Conservation (phyloP, 2,888 invertebrate species). For the Spisula subtruncata region DNA sequence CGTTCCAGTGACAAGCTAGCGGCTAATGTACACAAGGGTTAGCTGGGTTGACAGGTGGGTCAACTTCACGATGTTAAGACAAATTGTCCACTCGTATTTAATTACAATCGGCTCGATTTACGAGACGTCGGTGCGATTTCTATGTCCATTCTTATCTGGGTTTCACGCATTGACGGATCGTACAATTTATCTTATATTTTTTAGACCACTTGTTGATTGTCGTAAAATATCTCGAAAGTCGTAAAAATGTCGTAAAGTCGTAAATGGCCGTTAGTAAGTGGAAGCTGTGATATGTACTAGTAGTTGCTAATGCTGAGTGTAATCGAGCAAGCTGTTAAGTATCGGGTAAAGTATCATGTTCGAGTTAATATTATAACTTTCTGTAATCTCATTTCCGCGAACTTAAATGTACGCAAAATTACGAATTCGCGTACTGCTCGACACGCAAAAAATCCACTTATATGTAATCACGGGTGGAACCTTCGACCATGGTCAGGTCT, state of each 20-base stretch:
- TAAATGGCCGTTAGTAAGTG: not conserved
- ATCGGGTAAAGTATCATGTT: no score
- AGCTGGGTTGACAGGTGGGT: slow-evolving; percentile 7
- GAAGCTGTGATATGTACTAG: not conserved
- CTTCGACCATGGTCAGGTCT: no score
- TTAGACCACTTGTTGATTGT: not conserved
- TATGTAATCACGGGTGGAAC: no score
- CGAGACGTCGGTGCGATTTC: slow-evolving; percentile 48
- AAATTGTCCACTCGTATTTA: slow-evolving; percentile 55
- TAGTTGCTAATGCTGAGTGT: not conserved
- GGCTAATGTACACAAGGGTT: not conserved
- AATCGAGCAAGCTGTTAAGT: no score
- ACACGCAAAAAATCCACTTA: no score
- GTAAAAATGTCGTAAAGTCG: not conserved
- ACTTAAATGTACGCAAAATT: no score
- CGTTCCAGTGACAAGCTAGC: not conserved
- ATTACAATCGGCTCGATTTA: slow-evolving; percentile 49
- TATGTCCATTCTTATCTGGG: slow-evolving; percentile 40
- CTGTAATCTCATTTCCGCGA: no score
- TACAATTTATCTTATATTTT: slow-evolving; percentile 41
- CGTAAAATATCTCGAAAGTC: slow-evolving; percentile 1
- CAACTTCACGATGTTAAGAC: slow-evolving; percentile 34
- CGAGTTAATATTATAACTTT: no score
- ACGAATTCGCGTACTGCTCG: no score
- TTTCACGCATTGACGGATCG: slow-evolving; percentile 44